Base-by-base conservation (phyloP, 2,888 invertebrate genomes). In the Drosophila kanekoi region DNA sequence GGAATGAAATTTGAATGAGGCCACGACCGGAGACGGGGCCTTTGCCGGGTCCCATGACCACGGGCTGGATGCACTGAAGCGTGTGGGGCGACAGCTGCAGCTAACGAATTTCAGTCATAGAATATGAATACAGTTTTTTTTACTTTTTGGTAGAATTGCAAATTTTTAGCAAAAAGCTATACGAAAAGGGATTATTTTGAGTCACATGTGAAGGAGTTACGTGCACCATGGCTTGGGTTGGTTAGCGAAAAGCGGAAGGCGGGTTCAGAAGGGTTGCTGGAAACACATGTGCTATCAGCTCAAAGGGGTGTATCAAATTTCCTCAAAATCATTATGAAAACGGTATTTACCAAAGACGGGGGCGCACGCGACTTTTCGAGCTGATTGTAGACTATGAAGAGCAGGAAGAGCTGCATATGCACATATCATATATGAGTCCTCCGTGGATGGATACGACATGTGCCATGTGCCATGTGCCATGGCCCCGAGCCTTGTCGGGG, bases 1-100 rank as follows among this genome's bases (percentile, higher is more conserved):
- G 44, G 79, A 86, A 82, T 81, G 84, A 82, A 86, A 86, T 86
- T 77, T 54, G 86, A 83, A 73, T 69, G 70, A 33, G 48, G 20
- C 14, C 18, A 45, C 13, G 23, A 54, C 9, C 10, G 37, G 40
- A 44, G 69, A 35, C 32, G 37, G 18, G 35, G 41, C 14, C 18
- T 51, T 56, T 18, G 37, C 33, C 49, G 38, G 23, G 11, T 38
- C 33, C 48, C 47, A 43, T 57, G 69, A 40, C 11, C 59, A 45
- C 51, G 49, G 16, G 6, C 44, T 47, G 47, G 54, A 68, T 61
- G 77, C 76, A 77, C 47, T 66, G 62, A 70, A 74, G 63, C 66
- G 65, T 69, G 56, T 16, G 58, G 33, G 69, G 62, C 72, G 65
- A 79, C 86, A 82, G 81, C 86, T 82, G 82, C 79, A 73, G 48